Conservation (phyloP, 2,888 invertebrate genomes). For the Himalopsyche kuldschensis region DNA sequence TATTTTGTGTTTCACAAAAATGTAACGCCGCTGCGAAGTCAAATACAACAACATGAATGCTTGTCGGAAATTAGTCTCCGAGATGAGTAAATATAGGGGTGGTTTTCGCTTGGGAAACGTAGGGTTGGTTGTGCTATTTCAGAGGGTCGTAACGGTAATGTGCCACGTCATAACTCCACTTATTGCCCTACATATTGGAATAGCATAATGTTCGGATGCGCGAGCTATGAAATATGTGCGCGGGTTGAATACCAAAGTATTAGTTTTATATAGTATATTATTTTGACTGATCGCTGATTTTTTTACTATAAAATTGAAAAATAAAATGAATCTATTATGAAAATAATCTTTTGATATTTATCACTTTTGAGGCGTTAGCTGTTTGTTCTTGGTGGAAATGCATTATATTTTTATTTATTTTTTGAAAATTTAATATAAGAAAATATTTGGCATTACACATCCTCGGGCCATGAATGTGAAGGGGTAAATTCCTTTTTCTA, state of each 20-base stretch:
- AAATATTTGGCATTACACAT: too few species aligned
- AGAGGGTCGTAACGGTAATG: slow-evolving; percentile 40
- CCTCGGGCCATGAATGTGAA: too few species aligned
- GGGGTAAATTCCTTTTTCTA: too few species aligned
- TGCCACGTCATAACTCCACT: slow-evolving; percentile 40
- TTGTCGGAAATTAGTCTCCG: slow-evolving; percentile 16
- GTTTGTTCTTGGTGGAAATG: too few species aligned
- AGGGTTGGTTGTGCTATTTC: slow-evolving; percentile 33
- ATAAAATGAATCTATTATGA: too few species aligned
- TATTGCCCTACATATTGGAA: slow-evolving; percentile 40
- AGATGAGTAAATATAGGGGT: slow-evolving; percentile 5
- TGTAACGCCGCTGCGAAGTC: slow-evolving; percentile 5
- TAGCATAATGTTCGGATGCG: slow-evolving; percentile 20
- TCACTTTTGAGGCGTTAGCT: too few species aligned
- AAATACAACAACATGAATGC: slow-evolving; percentile 14
- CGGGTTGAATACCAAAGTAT: neutral
- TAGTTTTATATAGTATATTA: too few species aligned
- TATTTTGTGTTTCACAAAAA: slow-evolving; percentile 37
- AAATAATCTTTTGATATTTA: too few species aligned
- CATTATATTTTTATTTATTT: too few species aligned
- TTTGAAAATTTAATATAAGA: too few species aligned
- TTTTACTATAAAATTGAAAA: too few species aligned
- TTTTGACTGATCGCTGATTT: too few species aligned
- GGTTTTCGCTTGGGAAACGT: neutral
- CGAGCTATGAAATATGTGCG: neutral